phyloP scores from a whole-genome alignment of 2,797 vertebrate species.

The Channallabes apus region DNA sequence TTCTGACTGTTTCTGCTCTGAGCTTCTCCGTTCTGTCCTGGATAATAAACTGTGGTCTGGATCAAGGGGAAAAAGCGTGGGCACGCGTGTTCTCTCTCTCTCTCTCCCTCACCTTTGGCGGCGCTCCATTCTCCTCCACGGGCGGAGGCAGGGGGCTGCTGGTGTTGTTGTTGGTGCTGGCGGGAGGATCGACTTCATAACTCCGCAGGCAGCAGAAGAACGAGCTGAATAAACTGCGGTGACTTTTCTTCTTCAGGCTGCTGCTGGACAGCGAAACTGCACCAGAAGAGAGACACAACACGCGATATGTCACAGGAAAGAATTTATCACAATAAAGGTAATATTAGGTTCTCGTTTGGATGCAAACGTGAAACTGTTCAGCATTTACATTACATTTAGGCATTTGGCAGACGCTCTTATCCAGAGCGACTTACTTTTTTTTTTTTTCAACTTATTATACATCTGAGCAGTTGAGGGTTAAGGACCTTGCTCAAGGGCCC shows the following conservation, averaged over 20 bases:
- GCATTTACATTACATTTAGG: too few species aligned
- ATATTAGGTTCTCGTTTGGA: background rate
- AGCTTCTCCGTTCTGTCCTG: background rate
- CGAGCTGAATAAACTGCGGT: conserved; percentile 90
- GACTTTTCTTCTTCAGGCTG: conserved; percentile 93
- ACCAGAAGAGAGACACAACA: conserved; percentile 13
- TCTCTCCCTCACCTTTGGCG: conserved; percentile 85
- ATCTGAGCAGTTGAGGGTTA: too few species aligned
- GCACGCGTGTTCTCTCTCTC: background rate
- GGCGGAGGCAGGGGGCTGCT: conserved; percentile 83
- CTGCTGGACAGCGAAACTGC: conserved; percentile 89
- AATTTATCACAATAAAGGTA: background rate
- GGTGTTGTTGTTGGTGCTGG: conserved; percentile 80
- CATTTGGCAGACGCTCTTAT: too few species aligned
- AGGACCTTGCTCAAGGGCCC: too few species aligned
- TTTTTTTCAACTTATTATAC: too few species aligned
- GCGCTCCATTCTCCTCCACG: conserved; percentile 93
- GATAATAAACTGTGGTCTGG: background rate
- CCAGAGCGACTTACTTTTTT: too few species aligned
- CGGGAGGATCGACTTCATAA: conserved; percentile 89
- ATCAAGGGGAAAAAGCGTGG: background rate
- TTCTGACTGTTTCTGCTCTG: background rate
- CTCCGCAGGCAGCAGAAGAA: conserved; percentile 97
- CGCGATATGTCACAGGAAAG: background rate
- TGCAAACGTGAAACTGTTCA: background rate